phyloP scores from a whole-genome alignment of 2,797 vertebrate genomes.

The Brachyalestes nurse region DNA sequence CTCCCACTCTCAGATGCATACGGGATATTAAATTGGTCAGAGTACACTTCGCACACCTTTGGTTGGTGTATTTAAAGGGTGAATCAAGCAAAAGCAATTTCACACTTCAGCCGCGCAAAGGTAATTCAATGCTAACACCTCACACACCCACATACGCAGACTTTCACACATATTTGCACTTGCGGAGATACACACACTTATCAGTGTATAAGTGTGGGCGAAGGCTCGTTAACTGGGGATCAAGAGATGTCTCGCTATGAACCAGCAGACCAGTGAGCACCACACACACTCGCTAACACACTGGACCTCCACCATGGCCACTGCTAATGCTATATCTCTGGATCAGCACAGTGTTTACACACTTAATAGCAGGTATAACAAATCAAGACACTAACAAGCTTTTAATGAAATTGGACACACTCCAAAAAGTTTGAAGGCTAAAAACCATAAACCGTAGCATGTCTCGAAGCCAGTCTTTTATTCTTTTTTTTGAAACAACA shows the following conservation, averaged over 20 bases:
- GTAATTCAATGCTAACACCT: constrained; percentile 19
- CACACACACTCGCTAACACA: neutral
- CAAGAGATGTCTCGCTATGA: constrained; percentile 22
- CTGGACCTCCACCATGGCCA: neutral
- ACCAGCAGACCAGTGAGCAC: neutral
- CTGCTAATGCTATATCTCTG: neutral
- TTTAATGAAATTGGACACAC: neutral
- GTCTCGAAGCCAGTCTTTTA: no score
- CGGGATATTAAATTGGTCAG: no score
- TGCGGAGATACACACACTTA: constrained; percentile 4
- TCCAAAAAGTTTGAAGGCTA: neutral
- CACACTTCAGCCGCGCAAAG: constrained; percentile 2
- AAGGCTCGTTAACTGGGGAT: constrained; percentile 24
- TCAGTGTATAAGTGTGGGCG: neutral
- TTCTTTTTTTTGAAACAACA: no score
- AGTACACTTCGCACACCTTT: neutral
- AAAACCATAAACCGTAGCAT: no score
- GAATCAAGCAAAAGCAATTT: constrained; percentile 35
- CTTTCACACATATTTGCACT: constrained; percentile 8
- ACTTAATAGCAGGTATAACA: neutral
- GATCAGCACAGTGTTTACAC: neutral
- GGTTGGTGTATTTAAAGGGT: constrained; percentile 10
- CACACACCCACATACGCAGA: neutral
- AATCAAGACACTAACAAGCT: neutral
- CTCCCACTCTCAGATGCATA: no score